Base-by-base conservation (phyloP, 2,888 invertebrate genomes). In the Sceliomorpha sp. region DNA sequence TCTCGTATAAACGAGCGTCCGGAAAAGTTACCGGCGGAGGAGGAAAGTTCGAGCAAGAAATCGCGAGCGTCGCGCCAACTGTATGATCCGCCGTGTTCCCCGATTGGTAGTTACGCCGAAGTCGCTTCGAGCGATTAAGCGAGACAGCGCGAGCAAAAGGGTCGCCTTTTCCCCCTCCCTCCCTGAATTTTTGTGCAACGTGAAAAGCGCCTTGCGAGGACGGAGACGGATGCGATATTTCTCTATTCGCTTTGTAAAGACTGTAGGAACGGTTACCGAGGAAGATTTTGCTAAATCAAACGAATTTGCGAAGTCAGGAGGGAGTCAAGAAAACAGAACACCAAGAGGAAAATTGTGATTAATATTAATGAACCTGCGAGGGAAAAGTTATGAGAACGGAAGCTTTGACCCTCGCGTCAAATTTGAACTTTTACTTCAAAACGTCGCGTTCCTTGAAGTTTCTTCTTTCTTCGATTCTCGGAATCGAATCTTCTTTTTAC, bases 311-410 rank as follows among this genome's bases (percentile, higher is more conserved):
- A 40, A 48, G 40, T 47, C 42, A 27, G 20, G 32, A 45, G 47
- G 34, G 47, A 37, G 14, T 31, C 37, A 31, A 8, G 53, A 44
- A 53, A 62, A 60, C 37, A 36, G 37, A 62, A 62, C 44, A 51
- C 45, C 36, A 27, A 42, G 50, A 63, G 55, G 36, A 63, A 55
- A 63, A 63, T 63, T 48, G 47, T 24, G 63, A 63, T 63, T 63
- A 55, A 63, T 63, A 63, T 63, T 62, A 48, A 63, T 63, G 55
- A 63, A 48, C 27, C 45, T 45, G 20, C 44, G 26, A 45, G 31
- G 29, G 31, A 37, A 55, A 55, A 63, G 63, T 63, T 55, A 55
- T 55, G 55, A 29, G 48, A 45, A 55, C 40, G 55, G 47, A 34
- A 53, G 42, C 63, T 63, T 53, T 63, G 55, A 63, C 48, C 63